A percentile compares a stretch with the other conserved stretches of the same genome.
These are phyloP conservation scores for Pseudorhombus dupliciocellatus DNA, from an alignment of 2,113 vertebrate species.

Conservation along the genomic window DNA sequence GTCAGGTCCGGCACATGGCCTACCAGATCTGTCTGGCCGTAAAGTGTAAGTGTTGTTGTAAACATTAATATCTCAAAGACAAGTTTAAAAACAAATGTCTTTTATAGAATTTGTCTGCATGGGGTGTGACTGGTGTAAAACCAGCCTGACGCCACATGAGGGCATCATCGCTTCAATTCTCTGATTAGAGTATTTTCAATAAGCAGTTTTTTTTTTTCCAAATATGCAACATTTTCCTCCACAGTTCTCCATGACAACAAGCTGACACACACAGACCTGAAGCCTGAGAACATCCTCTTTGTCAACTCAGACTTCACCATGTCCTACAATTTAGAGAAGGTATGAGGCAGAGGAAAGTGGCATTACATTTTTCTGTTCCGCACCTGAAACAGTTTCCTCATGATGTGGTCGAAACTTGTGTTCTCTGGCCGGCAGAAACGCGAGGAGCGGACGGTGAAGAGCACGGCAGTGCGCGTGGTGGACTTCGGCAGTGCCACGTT, in stretches of 20 bases:
- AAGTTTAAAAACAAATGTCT: not conserved
- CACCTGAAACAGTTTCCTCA: not conserved
- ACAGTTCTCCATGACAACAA: slow-evolving; percentile 96
- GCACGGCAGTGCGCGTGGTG: slow-evolving; percentile 89
- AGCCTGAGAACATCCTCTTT: slow-evolving; percentile 98
- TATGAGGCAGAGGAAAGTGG: slow-evolving; percentile 59
- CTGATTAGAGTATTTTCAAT: not conserved
- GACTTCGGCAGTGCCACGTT: slow-evolving; percentile 98
- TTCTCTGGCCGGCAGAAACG: slow-evolving; percentile 83
- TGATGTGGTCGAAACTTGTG: not conserved
- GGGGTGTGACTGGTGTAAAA: not conserved
- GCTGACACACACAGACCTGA: slow-evolving; percentile 97
- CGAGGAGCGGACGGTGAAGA: slow-evolving; percentile 91
- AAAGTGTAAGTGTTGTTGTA: slow-evolving; percentile 89
- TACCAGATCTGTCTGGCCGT: slow-evolving; percentile 95
- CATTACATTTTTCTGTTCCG: no score
- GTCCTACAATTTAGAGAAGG: slow-evolving; percentile 94
- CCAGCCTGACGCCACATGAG: slow-evolving; percentile 23
- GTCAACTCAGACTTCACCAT: slow-evolving; percentile 94
- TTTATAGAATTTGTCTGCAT: no score
- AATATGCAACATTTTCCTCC: not conserved
- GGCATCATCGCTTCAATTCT: slow-evolving; percentile 5
- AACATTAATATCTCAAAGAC: not conserved
- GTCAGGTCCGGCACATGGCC: slow-evolving; percentile 96
- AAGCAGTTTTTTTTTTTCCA: no score